Conservation (phyloP, 2,113 vertebrate genomes). For the Apeltes quadracus region DNA sequence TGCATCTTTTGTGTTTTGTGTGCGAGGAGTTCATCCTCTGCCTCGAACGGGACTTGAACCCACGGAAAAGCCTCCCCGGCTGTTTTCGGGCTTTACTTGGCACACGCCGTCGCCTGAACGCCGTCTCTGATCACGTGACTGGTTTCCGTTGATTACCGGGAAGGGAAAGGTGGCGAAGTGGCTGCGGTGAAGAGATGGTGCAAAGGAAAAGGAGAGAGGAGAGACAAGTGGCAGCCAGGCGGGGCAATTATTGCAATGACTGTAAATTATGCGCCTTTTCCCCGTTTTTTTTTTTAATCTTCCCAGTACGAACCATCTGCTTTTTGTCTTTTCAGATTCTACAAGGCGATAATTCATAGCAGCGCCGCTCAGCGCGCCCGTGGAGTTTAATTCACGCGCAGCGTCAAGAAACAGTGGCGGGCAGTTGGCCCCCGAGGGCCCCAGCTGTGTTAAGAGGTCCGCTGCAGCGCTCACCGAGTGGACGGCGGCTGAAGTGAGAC, state of each 20-base stretch:
- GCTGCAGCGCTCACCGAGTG: constrained; percentile 48
- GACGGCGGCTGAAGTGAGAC: constrained; percentile 49
- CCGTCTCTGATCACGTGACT: constrained; percentile 56
- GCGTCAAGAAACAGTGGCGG: constrained; percentile 46
- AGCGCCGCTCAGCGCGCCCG: constrained; percentile 12
- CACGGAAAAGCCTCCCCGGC: constrained; percentile 37
- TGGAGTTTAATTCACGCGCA: constrained; percentile 53
- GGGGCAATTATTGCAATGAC: constrained; percentile 26
- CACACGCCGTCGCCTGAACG: constrained; percentile 48
- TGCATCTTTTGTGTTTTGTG: constrained; percentile 14
- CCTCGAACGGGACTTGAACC: constrained; percentile 58
- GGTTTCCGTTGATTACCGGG: constrained; percentile 50
- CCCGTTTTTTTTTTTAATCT: constrained; percentile 11
- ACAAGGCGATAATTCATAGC: constrained; percentile 90
- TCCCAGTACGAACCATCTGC: constrained; percentile 49
- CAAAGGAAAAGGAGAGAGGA: neutral
- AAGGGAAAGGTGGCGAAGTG: constrained; percentile 19
- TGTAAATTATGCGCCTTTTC: constrained; percentile 10
- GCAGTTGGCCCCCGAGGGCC: constrained; percentile 42
- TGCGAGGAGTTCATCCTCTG: constrained; percentile 61
- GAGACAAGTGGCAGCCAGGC: constrained; percentile 23
- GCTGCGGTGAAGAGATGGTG: constrained; percentile 15
- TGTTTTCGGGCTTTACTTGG: constrained; percentile 24
- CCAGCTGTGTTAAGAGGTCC: constrained; percentile 52
- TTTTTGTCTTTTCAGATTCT: constrained; percentile 85